These are phyloP conservation scores for Hydrozoanthus tunicans DNA, from an alignment of 64 coral and sea anemone genomes.

Conservation along the genomic window DNA sequence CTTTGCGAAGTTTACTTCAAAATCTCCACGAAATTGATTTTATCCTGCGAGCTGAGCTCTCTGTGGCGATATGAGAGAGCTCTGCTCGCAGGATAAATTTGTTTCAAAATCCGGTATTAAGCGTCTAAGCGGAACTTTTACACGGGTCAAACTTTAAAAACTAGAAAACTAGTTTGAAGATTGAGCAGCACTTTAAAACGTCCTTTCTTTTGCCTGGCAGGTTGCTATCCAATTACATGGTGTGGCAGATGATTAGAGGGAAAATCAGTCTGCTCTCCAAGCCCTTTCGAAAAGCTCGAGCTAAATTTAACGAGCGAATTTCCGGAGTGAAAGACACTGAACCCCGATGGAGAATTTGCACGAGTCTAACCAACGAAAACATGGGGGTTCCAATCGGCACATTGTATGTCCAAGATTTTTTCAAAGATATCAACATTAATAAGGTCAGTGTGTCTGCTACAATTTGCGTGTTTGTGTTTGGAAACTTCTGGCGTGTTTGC, in stretches of 20 bases:
- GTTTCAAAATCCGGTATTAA: not conserved
- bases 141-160: not conserved
- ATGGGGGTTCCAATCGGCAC: constrained; percentile 95
- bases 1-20: too few species aligned
- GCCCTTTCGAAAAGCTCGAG: constrained; percentile 92
- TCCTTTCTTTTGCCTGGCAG: constrained; percentile 35
- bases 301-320: constrained; percentile 87
- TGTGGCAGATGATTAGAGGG: constrained; percentile 97
- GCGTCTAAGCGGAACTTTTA: too few species aligned
- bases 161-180: not conserved
- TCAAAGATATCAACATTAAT: constrained; percentile 67
- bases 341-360: constrained; percentile 97
- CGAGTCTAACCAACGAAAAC: constrained; percentile 97
- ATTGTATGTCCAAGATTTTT: constrained; percentile 86
- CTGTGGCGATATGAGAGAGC: too few species aligned
- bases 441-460: constrained; percentile 55
- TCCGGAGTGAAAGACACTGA: constrained; percentile 93
- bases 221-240: constrained; percentile 94
- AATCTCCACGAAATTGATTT: too few species aligned
- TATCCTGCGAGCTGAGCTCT: too few species aligned
- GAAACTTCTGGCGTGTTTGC: too few species aligned
- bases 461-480: not conserved
- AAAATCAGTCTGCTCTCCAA: constrained; percentile 87
- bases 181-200: not conserved
- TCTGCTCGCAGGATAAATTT: not conserved